A percentile compares a stretch with the other conserved stretches of the same genome.
Evolutionary conservation across 2,888 invertebrate species (phyloP).

Genomic region (Hydroisotoma schaefferi): DNA sequence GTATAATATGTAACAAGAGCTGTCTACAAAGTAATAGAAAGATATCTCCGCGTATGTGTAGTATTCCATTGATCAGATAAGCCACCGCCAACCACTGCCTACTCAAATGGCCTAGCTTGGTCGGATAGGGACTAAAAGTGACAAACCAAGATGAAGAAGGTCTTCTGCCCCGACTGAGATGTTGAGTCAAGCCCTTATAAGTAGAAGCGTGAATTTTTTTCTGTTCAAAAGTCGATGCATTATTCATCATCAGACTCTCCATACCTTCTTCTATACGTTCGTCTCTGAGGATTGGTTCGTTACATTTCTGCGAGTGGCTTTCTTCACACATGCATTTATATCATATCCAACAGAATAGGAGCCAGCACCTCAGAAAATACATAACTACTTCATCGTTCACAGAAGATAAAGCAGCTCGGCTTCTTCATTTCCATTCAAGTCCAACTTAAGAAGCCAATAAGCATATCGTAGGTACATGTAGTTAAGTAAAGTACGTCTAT

Average conservation of each 20-base stretch:
- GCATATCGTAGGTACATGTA: background rate
- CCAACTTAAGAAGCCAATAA: background rate
- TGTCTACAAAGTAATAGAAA: too few species aligned
- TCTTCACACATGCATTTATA: constrained; percentile 5
- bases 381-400: constrained; percentile 11
- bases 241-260: constrained; percentile 30
- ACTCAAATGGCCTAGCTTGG: too few species aligned
- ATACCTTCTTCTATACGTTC: constrained; percentile 6
- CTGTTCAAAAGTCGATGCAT: constrained; percentile 24
- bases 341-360: too few species aligned
- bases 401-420: too few species aligned
- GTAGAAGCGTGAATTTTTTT: too few species aligned
- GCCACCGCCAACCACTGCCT: too few species aligned
- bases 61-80: too few species aligned
- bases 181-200: too few species aligned
- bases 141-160: too few species aligned
- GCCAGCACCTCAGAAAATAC: constrained; percentile 11
- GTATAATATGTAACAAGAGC: too few species aligned
- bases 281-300: constrained; percentile 10
- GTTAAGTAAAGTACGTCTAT: background rate
- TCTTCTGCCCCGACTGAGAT: too few species aligned
- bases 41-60: background rate
- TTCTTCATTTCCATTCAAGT: background rate
- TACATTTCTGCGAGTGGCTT: background rate
- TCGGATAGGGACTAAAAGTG: too few species aligned